Conservation (phyloP, 2,113 vertebrate species). For the Erythrolamprus reginae region DNA sequence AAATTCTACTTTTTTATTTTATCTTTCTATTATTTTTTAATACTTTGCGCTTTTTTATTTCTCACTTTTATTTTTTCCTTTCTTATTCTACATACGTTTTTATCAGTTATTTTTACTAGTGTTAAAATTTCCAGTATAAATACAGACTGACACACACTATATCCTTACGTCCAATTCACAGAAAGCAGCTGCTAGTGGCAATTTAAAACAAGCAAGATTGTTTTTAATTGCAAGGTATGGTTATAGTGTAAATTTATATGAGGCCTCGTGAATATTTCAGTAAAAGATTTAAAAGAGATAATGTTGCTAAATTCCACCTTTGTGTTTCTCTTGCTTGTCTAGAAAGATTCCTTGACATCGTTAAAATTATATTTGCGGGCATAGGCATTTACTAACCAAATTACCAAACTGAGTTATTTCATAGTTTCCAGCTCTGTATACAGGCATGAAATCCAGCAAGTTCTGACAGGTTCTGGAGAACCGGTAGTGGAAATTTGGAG, state of each 20-base stretch:
- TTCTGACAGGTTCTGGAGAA: too few relatives aligned
- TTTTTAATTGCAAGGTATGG: background rate
- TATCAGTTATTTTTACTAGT: background rate
- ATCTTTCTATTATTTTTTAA: background rate
- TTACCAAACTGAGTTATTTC: background rate
- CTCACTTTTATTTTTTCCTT: background rate
- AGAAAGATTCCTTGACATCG: background rate
- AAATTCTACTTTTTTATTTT: too few relatives aligned
- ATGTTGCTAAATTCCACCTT: background rate
- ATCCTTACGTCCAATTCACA: background rate
- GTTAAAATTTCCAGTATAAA: background rate
- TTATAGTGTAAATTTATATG: background rate
- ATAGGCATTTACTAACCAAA: background rate
- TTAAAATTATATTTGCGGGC: background rate
- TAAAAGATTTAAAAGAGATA: background rate
- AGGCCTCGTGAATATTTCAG: background rate
- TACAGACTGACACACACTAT: background rate
- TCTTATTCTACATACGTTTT: background rate
- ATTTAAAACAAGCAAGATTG: background rate
- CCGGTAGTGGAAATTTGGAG: too few relatives aligned
- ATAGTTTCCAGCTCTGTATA: fast-evolving
- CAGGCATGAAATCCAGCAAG: too few relatives aligned
- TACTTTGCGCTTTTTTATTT: background rate
- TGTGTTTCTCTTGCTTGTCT: background rate
- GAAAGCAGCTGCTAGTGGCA: slow-evolving; percentile 18